Evolutionary conservation across 2,888 invertebrate species (phyloP).

Genomic region (Ochropacha duplaris): DNA sequence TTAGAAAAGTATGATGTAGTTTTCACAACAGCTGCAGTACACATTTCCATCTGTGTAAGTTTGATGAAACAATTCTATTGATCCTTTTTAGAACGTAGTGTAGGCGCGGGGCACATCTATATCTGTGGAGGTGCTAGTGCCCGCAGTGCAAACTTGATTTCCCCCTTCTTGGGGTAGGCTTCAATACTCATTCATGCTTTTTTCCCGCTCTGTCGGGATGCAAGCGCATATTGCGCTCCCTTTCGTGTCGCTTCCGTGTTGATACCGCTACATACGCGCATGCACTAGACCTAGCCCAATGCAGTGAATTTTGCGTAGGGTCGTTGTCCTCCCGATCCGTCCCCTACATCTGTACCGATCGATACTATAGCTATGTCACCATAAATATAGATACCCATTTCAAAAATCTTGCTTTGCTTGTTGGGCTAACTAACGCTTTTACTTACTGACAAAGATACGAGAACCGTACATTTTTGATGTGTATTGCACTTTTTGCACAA

Average conservation of each 20-base stretch:
- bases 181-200: constrained; percentile 81
- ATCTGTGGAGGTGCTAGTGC: constrained; percentile 69
- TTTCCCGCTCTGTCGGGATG: constrained; percentile 68
- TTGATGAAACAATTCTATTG: constrained; percentile 55
- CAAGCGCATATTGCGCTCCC: constrained; percentile 63
- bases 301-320: constrained; percentile 84
- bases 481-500: constrained; percentile 55
- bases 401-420: constrained; percentile 47
- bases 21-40: not conserved
- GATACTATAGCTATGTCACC: constrained; percentile 31
- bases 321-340: constrained; percentile 80
- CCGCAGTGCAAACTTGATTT: constrained; percentile 79
- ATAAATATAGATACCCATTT: constrained; percentile 38
- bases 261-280: constrained; percentile 74
- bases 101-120: constrained; percentile 47
- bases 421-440: constrained; percentile 24
- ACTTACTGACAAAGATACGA: constrained; percentile 13
- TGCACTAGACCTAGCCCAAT: constrained; percentile 83
- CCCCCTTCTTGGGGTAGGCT: constrained; percentile 81
- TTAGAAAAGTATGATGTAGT: not conserved
- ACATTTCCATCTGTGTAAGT: constrained; percentile 10
- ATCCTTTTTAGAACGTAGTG: constrained; percentile 59
- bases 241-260: constrained; percentile 71
- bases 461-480: constrained; percentile 31
- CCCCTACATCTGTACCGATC: constrained; percentile 53